phyloP scores from a whole-genome alignment of 1,140 invertebrate genomes.

The Ditylenchus dipsaci region DNA sequence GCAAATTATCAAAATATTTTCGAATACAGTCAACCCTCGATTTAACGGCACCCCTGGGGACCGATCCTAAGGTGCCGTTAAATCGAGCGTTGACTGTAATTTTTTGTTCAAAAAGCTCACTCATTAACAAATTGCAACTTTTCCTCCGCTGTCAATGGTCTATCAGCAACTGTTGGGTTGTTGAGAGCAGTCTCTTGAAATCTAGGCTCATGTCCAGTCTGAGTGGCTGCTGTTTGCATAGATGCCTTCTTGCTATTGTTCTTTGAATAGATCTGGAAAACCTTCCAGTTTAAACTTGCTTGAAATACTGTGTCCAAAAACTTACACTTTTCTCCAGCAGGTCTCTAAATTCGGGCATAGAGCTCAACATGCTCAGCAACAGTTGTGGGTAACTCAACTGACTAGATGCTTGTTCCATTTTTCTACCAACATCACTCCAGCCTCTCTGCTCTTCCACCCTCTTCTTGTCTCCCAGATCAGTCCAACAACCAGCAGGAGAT shows the following conservation, averaged over 20 bases:
- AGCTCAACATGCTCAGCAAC: background rate
- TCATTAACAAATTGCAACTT: constrained; percentile 1
- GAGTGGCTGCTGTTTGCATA: background rate
- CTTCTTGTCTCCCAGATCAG: too few species aligned
- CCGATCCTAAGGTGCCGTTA: too few species aligned
- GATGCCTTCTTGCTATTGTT: background rate
- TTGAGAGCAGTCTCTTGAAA: background rate
- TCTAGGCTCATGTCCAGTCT: background rate
- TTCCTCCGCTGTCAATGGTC: background rate
- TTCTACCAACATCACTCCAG: too few species aligned
- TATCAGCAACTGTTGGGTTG: background rate
- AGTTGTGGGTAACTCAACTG: background rate
- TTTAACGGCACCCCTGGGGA: too few species aligned
- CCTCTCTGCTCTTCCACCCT: too few species aligned
- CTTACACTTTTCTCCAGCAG: background rate
- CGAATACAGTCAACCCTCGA: too few species aligned
- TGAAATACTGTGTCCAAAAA: background rate
- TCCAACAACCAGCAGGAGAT: too few species aligned
- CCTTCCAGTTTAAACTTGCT: too few species aligned
- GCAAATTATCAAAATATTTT: too few species aligned
- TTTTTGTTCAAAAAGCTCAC: background rate
- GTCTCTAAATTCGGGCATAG: background rate
- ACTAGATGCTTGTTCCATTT: too few species aligned
- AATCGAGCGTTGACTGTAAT: too few species aligned
- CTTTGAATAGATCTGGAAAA: too few species aligned